Evolutionary conservation across 2,113 vertebrate genomes (phyloP).

Genomic region (Zosterops borbonicus): DNA sequence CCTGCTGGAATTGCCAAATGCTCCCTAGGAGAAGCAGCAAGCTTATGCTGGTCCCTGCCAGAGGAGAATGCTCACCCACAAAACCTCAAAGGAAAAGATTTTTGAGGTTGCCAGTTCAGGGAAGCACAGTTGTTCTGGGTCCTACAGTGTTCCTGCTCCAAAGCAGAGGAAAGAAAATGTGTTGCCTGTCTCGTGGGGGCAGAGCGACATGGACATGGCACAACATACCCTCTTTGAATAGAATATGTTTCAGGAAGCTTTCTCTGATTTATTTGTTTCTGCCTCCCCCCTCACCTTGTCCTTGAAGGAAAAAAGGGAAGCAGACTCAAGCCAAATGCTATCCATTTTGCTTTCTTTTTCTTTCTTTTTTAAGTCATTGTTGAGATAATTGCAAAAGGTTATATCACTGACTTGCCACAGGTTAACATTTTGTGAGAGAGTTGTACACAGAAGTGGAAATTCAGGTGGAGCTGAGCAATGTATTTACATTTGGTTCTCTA

Average conservation of each 20-base stretch:
- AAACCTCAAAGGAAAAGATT: neutral
- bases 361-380: neutral
- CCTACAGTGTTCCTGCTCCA: neutral
- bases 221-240: fast-evolving
- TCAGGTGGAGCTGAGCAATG: neutral
- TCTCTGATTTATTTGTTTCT: neutral
- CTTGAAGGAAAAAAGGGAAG: neutral
- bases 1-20: constrained; percentile 32
- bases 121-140: neutral
- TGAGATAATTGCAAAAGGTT: neutral
- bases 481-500: neutral
- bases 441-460: neutral
- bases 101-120: neutral
- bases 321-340: neutral
- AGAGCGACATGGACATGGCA: neutral
- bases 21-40: neutral
- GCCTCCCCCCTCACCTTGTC: neutral
- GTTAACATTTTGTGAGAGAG: neutral
- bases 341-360: neutral
- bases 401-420: neutral
- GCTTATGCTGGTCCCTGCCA: neutral
- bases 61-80: neutral
- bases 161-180: neutral
- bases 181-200: fast-evolving
- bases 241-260: neutral